A percentile compares a stretch with the other conserved stretches of the same genome.
Conservation (phyloP, 2,888 invertebrate species). For the Xestia c-nigrum region DNA sequence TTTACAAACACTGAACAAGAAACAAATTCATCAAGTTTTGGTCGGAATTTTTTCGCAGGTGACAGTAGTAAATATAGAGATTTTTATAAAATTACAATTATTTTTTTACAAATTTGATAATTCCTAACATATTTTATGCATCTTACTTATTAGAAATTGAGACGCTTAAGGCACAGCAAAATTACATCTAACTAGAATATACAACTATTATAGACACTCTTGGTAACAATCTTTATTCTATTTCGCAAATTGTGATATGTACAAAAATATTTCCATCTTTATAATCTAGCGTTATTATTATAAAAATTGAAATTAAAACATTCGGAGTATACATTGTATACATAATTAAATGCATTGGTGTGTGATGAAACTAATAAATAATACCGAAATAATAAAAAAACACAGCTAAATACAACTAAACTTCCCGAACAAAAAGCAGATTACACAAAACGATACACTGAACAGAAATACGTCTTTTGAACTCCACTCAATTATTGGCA, state of each 20-base stretch:
- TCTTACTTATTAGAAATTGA: constrained; percentile 88
- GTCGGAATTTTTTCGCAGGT: constrained; percentile 73
- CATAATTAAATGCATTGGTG: constrained; percentile 66
- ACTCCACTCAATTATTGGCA: constrained; percentile 80
- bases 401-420: constrained; percentile 63
- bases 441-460: constrained; percentile 64
- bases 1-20: constrained; percentile 59
- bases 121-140: constrained; percentile 79
- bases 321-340: constrained; percentile 57
- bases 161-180: constrained; percentile 90
- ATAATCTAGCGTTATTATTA: constrained; percentile 77
- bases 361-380: constrained; percentile 71
- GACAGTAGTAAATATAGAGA: constrained; percentile 82
- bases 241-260: constrained; percentile 89
- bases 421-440: constrained; percentile 56
- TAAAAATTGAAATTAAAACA: constrained; percentile 58
- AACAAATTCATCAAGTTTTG: constrained; percentile 72
- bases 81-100: constrained; percentile 82
- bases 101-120: constrained; percentile 84
- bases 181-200: constrained; percentile 87
- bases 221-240: constrained; percentile 85
- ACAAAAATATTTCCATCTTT: constrained; percentile 89
- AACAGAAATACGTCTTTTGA: constrained; percentile 68
- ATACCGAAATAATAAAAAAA: constrained; percentile 66
- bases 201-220: constrained; percentile 84